Evolutionary conservation across 2,888 invertebrate species (phyloP).

Genomic region (Drosophila rubida): DNA sequence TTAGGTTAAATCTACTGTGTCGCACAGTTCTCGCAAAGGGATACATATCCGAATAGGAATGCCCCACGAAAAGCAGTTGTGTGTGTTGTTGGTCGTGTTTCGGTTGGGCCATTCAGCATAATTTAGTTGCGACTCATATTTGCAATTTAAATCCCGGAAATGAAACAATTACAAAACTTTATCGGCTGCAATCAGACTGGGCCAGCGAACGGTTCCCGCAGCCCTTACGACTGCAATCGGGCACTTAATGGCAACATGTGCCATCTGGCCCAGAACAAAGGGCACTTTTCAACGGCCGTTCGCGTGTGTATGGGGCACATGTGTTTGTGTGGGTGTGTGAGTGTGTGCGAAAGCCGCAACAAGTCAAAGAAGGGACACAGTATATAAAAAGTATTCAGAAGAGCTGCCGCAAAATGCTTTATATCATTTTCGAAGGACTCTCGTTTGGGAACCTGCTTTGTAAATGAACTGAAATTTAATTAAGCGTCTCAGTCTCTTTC

Average conservation of each 20-base stretch:
- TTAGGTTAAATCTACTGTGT: conserved; percentile 84
- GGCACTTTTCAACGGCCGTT: conserved; percentile 26
- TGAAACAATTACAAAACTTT: conserved; percentile 82
- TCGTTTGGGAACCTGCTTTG: conserved; percentile 50
- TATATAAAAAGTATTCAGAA: neutral
- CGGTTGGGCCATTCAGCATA: conserved; percentile 60
- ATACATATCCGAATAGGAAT: conserved; percentile 45
- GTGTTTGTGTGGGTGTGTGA: conserved; percentile 47
- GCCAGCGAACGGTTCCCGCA: conserved; percentile 14
- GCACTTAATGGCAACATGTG: conserved; percentile 46
- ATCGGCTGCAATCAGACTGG: conserved; percentile 69
- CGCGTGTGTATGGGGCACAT: conserved; percentile 37
- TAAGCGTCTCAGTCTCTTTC: conserved; percentile 55
- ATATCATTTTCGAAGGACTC: conserved; percentile 18
- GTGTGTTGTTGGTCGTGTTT: conserved; percentile 21
- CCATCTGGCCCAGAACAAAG: conserved; percentile 19
- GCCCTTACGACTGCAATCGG: conserved; percentile 35
- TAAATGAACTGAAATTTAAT: conserved; percentile 82
- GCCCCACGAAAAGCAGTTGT: conserved; percentile 9
- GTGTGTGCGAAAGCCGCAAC: conserved; percentile 42
- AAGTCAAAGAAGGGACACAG: conserved; percentile 29
- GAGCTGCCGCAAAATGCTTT: conserved; percentile 14
- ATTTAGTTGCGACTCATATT: conserved; percentile 79
- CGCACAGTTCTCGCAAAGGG: conserved; percentile 54
- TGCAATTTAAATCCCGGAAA: conserved; percentile 83